Base-by-base conservation (phyloP, 2,888 invertebrate species). In the Candidula unifasciata region DNA sequence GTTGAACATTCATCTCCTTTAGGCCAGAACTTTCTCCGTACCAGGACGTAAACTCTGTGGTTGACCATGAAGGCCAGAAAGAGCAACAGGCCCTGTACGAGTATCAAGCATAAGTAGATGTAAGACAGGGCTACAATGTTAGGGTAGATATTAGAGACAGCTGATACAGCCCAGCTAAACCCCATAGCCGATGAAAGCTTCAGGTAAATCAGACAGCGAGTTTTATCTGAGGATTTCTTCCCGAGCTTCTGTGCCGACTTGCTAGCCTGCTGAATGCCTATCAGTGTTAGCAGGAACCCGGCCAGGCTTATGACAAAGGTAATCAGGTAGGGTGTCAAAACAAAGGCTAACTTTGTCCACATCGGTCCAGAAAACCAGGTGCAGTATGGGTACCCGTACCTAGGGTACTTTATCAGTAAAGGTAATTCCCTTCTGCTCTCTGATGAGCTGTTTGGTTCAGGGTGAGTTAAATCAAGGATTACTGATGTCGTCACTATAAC, bases 211-310 rank as follows among this genome's bases (percentile, higher is more conserved):
- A 83, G 3, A n/a, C 69, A 83, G 2, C 37, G 52, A 27, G 54
- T 8, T 27, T 37, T 66, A 30, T 68, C 76, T 2, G 52, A 35
- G 21, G n/a, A 27, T 24, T 52, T 76, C n/a, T 77, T 83, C 33
- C 76, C 64, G 0, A 83, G 44, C 30, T 68, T 83, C n/a, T 44
- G 24, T 0, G 77, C 13, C 0, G 18, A 10, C 37, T 68, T 66
- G 35, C 68, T 77, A 3, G 85, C 44, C 13, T 69, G 64, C 24
- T 86, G 83, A 13, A 87, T 87, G 76, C 85, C 82, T 64, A 73
- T 35, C 21, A 87, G 71, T 16, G 87, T 87, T 3, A 87, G 44
- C 27, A 77, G 52, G 66, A 87, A 87, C 57, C 86, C 80, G 76
- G 86, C 57, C 44, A 86, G 35, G 30, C 84, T 85, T 37, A 86